phyloP scores from a whole-genome alignment of 2,113 vertebrate genomes.

The Hystrix brachyura region DNA sequence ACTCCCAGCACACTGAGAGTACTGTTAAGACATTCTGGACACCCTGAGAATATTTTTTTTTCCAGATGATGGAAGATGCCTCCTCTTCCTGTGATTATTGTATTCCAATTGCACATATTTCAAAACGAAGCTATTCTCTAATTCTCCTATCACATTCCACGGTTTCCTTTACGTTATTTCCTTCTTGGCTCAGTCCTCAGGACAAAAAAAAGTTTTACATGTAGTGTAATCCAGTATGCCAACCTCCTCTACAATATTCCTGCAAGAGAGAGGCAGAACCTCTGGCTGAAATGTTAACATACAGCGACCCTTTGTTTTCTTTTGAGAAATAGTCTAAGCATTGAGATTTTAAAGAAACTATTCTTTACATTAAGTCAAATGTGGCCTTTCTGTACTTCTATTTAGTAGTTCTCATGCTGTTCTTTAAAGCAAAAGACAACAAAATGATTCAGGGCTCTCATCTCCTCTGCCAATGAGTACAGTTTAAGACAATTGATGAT shows the following conservation, averaged over 20 bases:
- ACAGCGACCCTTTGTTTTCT: neutral
- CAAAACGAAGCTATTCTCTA: neutral
- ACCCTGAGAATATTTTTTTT: constrained; percentile 1
- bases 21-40: neutral
- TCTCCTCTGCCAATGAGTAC: accelerated
- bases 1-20: neutral
- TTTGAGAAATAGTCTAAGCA: neutral
- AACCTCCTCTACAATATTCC: neutral
- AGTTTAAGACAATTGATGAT: neutral
- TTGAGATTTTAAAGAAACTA: neutral
- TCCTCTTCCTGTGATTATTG: neutral
- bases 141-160: neutral
- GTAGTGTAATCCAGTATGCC: neutral
- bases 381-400: neutral
- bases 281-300: neutral
- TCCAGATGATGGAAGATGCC: neutral
- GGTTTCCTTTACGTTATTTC: neutral
- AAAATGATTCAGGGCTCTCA: neutral
- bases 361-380: neutral
- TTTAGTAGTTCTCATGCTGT: neutral
- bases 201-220: neutral
- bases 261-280: neutral
- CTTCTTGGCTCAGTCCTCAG: neutral
- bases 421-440: neutral
- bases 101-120: neutral